These are phyloP conservation scores for Thysanoteuthis rhombus DNA, from an alignment of 2,888 invertebrate species.

Conservation along the genomic window DNA sequence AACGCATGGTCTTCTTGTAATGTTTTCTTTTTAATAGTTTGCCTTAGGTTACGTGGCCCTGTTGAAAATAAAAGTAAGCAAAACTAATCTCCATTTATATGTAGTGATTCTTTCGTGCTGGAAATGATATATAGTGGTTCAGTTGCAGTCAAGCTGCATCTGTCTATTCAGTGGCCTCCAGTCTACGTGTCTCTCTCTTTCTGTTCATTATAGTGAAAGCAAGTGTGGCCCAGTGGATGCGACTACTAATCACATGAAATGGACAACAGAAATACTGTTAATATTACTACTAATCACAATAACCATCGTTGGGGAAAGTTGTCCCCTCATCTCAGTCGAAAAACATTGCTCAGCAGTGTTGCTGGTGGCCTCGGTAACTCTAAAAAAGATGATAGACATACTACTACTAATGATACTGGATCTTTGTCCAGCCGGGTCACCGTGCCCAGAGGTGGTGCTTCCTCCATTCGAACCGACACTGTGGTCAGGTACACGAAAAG, in stretches of 20 bases:
- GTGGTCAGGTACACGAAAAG: conserved; percentile 1
- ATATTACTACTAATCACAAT: not conserved
- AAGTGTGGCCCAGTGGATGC: not conserved
- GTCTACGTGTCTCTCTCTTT: not conserved
- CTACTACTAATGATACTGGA: not conserved
- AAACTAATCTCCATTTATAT: not conserved
- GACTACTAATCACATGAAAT: not conserved
- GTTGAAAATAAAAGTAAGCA: not conserved
- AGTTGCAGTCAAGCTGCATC: not conserved
- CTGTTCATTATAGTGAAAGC: not conserved
- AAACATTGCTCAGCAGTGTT: not conserved
- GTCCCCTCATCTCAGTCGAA: not conserved
- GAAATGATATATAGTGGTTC: not conserved
- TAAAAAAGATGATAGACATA: not conserved
- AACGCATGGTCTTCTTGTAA: not conserved
- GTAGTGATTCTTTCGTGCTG: not conserved
- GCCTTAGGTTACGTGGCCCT: not conserved
- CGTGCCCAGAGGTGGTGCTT: not conserved
- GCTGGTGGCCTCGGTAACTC: not conserved
- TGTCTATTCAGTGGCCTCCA: not conserved
- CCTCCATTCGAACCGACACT: not conserved
- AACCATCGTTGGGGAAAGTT: not conserved
- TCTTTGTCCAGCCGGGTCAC: not conserved
- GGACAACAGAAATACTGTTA: not conserved
- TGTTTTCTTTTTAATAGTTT: not conserved